Conservation (phyloP, 2,888 invertebrate species). For the Brenthis hecate region DNA sequence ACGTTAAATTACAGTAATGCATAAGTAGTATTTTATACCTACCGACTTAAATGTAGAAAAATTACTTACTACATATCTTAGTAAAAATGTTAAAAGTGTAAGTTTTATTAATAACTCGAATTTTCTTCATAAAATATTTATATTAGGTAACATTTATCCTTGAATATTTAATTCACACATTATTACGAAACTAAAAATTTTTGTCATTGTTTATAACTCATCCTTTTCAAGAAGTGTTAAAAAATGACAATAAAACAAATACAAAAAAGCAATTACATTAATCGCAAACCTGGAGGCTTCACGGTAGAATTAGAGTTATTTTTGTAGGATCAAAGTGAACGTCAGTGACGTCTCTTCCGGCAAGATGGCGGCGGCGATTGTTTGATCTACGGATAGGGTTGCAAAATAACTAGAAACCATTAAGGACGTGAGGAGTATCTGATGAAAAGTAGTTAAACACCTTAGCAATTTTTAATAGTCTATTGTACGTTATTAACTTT, state of each 20-base stretch:
- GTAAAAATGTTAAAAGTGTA: no score
- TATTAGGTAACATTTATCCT: no score
- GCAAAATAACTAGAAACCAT: slow-evolving; percentile 5
- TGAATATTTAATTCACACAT: no score
- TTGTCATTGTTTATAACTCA: not conserved
- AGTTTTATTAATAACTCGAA: no score
- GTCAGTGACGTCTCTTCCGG: slow-evolving; percentile 76
- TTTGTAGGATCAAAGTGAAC: slow-evolving; percentile 79
- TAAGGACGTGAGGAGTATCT: not conserved
- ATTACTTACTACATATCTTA: no score
- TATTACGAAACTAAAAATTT: no score
- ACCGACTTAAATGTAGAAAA: no score
- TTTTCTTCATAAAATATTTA: no score
- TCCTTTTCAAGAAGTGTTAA: not conserved
- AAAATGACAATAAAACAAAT: slow-evolving; percentile 28
- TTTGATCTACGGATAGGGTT: slow-evolving; percentile 63
- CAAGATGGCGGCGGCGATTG: slow-evolving; percentile 80
- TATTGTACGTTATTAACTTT: no score
- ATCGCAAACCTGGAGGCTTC: slow-evolving; percentile 34
- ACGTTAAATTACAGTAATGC: no score
- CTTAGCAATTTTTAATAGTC: no score
- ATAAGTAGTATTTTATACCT: no score
- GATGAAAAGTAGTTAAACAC: not conserved
- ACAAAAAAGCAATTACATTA: slow-evolving; percentile 60
- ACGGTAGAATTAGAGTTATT: slow-evolving; percentile 54